Evolutionary conservation across 2,888 invertebrate genomes (phyloP).

Genomic region (Drosophila acutilabella): DNA sequence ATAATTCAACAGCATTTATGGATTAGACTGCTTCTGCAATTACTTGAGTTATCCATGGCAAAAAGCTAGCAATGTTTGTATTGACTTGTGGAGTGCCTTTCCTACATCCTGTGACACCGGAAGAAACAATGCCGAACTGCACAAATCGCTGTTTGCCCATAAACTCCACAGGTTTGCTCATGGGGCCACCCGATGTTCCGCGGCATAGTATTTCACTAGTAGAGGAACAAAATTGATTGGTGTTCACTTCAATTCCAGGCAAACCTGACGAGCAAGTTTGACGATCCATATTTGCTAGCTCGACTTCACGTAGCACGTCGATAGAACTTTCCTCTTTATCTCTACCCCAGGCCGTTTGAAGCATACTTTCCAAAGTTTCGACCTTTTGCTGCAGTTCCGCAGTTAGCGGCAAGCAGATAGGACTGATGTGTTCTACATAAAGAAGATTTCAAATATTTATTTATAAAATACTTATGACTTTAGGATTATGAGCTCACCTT

Average conservation of each 20-base stretch:
- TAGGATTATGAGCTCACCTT: constrained; percentile 8
- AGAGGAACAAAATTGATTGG: constrained; percentile 6
- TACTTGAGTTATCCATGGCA: constrained; percentile 29
- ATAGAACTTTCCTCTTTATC: not conserved
- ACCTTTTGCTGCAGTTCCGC: constrained; percentile 12
- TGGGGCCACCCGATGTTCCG: constrained; percentile 18
- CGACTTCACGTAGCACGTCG: not conserved
- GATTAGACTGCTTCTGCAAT: not conserved
- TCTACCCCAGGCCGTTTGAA: not conserved
- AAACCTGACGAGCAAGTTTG: not conserved
- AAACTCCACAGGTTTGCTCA: constrained; percentile 16
- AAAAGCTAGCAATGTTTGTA: constrained; percentile 15
- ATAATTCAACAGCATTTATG: too few species aligned
- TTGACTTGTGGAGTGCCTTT: too few species aligned
- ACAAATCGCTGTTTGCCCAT: constrained; percentile 18
- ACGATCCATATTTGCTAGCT: not conserved
- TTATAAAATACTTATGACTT: not conserved
- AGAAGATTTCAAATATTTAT: not conserved
- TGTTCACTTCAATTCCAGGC: not conserved
- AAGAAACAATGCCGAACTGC: constrained; percentile 18
- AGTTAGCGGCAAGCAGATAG: constrained; percentile 36
- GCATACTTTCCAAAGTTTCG: not conserved
- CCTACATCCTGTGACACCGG: not conserved
- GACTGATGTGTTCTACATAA: constrained; percentile 22
- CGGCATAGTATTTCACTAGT: not conserved